These are phyloP conservation scores for Gallinago undulata DNA, from an alignment of 2,113 vertebrate species.

Conservation along the genomic window DNA sequence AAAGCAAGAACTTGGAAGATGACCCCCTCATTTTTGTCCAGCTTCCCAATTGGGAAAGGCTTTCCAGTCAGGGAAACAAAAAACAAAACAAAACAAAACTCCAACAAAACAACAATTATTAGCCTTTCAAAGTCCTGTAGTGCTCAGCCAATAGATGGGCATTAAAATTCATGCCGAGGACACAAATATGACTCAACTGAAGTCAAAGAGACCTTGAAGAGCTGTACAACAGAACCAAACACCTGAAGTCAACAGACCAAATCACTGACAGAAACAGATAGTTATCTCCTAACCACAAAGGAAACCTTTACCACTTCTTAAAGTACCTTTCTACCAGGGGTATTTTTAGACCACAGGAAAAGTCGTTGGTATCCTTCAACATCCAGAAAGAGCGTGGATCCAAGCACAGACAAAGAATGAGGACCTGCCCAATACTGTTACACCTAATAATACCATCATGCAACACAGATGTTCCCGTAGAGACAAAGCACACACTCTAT, in stretches of 20 bases:
- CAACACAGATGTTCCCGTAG: background rate
- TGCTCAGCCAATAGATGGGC: background rate
- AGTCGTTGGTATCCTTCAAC: background rate
- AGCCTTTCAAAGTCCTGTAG: background rate
- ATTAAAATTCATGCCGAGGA: background rate
- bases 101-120: background rate
- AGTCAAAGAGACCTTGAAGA: background rate
- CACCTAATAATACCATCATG: rapidly evolving
- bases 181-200: background rate
- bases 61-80: background rate
- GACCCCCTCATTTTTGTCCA: background rate
- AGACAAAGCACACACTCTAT: background rate
- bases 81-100: too few relatives aligned
- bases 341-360: background rate
- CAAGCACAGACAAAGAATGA: background rate
- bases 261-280: background rate
- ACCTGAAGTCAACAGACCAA: background rate
- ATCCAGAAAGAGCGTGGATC: rapidly evolving
- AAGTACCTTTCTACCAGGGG: background rate
- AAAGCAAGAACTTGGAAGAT: background rate
- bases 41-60: background rate
- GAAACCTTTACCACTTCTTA: conserved; percentile 16
- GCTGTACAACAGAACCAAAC: background rate
- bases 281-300: conserved; percentile 20
- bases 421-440: background rate